Evolutionary conservation across 2,797 vertebrate genomes (phyloP), one percentile per base, ranked within the genome.

Genomic region (Masticophis lateralis): DNA sequence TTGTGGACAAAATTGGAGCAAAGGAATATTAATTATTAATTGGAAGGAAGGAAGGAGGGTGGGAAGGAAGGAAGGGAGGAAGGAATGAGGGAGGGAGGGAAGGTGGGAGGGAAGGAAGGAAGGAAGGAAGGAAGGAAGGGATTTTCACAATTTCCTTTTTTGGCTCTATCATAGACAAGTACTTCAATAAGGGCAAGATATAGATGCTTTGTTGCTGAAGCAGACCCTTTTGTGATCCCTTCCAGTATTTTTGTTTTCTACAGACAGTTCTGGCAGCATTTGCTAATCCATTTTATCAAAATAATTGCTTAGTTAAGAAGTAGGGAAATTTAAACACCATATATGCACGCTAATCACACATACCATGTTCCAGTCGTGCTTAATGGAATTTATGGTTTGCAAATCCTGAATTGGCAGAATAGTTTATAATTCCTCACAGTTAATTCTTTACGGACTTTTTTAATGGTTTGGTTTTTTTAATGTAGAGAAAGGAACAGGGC

Each of bases 341-440:
- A 60, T n/a, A 47, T 14, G 25, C 8, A n/a, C 16, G 9, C 37
- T 43, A 47, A 43, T 83, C 74, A 74, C 53, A 92, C 47, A 20
- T 10, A 88, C 27, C 56, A 56, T 51, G 83, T 28, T 86, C 87
- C n/a, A 63, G 69, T 55, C 69, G 92, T 3, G 0, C 53, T 91
- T 87, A 28, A 27, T 88, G 86, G 51, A 94, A 93, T 0, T 0
- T 27, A 37, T n/a, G 69, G 0, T 0, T 0, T 55, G 13, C 27
- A 83, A 90, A 90, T 90, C 12, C 74, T n/a, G 69, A 91, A 86
- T 5, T 61, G 43, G 43, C 63, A 88, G 55, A 88, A 91, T 61
- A 87, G 12, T 89, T 83, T 94, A 95, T 92, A 86, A 0, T 37
- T 74, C 92, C 4, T 32, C 91, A 93, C 32, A 96, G 88, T 2